Base-by-base conservation (phyloP, 2,797 vertebrate species). In the Erithacus rubecula region DNA sequence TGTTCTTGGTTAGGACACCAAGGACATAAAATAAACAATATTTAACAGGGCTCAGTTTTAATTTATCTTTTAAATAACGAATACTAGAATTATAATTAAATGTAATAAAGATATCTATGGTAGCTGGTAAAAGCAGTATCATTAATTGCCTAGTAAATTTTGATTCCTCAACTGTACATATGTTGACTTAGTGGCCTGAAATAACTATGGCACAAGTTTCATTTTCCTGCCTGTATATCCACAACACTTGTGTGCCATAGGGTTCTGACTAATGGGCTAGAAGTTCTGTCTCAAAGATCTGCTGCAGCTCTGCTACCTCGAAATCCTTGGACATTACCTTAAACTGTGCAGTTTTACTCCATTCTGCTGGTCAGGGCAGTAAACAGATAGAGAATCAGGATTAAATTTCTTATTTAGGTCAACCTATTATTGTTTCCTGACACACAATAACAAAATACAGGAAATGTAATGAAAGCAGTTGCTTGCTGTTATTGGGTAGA, bases 51-150 rank as follows among this genome's bases (percentile, higher is more conserved):
- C 34, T 96, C 71, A 59, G 58, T 80, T 94, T 92, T 87, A 41
- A 94, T 90, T 93, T 95, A 82, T 90, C 76, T 88, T 75, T 70
- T 37, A 93, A 86, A 83, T 94, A 86, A 89, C 52, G 52, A 93
- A 69, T 47, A 90, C 39, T 95, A 67, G 47, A 94, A 92, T 68
- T 77, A 89, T 91, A 95, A 96, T 65, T 83, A 83, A 91, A 83
- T 82, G 64, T 18, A 83, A 78, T 88, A 55, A 85, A 91, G 51
- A 60, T 83, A 94, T 87, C 63, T 76, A 0, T 67, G 51, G 69
- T 86, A 69, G 46, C 41, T 81, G 59, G 72, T 63, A 96, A 87
- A 81, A 90, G 71, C 63, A 51, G 16, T 88, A 67, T 72, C 56
- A 80, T 9, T 13, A 95, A 62, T 37, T 62, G 49, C 76, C 47